These are phyloP conservation scores for Tipula lateralis DNA, from an alignment of 2,888 invertebrate genomes.

Conservation along the genomic window DNA sequence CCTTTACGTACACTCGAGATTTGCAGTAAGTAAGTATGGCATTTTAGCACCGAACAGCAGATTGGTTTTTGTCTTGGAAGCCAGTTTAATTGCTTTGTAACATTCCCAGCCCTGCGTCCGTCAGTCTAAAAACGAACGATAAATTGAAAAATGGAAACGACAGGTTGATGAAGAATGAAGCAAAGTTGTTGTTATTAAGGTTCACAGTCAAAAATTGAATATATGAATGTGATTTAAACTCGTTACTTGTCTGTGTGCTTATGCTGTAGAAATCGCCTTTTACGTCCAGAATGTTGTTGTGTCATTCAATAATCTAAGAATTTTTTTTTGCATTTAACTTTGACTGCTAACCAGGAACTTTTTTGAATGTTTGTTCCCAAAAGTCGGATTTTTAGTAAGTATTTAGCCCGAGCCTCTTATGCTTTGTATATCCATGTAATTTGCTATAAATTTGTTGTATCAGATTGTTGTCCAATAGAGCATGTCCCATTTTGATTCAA, in stretches of 20 bases:
- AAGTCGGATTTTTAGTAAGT: neutral
- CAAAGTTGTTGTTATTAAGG: neutral
- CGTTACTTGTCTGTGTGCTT: neutral
- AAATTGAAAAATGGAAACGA: neutral
- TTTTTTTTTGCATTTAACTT: neutral
- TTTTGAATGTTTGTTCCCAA: neutral
- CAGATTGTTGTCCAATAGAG: neutral
- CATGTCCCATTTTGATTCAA: neutral
- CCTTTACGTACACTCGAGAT: no score
- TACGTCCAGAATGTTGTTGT: neutral
- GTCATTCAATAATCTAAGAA: neutral
- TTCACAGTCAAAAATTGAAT: neutral
- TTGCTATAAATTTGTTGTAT: neutral
- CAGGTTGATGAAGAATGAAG: neutral
- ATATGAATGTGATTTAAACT: neutral
- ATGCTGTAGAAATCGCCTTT: neutral
- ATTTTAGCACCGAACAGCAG: no score
- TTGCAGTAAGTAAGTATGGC: no score
- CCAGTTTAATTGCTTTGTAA: no score
- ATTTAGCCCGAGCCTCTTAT: neutral
- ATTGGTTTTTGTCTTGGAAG: no score
- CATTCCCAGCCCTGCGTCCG: no score
- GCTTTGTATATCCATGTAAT: neutral
- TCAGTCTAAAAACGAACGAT: neutral
- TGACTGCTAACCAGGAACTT: conserved; percentile 19